Evolutionary conservation across 1,140 invertebrate genomes (phyloP), one percentile per base, ranked within the genome.

Genomic region (Apis cerana): DNA sequence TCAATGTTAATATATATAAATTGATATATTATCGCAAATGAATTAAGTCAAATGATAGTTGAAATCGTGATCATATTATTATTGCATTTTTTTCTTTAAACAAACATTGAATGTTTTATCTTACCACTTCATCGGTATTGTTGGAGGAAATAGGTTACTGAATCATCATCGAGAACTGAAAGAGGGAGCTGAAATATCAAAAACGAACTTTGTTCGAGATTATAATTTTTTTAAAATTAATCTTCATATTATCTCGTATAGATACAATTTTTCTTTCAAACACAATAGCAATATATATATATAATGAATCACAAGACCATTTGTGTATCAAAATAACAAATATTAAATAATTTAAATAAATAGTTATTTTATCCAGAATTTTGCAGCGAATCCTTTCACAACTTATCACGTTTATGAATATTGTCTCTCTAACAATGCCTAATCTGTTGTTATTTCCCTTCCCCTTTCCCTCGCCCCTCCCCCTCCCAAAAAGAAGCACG

Each of bases 181-280:
- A 74, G 71, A 74, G 71, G 71, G 71, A 74, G 71, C 33, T 74
- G 54, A 7, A 27, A 74, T n/a, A 58, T 33, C 56, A 21, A 74
- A 74, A 58, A 43, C 11, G 54, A n/a, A 33, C 52, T 59, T 58
- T 59, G 23, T 9, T 59, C 71, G 15, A 58, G 70, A 72, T 33
- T 21, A 21, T n/a, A 43, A 43, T 7, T 72, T 56, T 58, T 2
- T 15, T 19, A 7, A 13, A 21, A 10, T 19, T 71, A 71, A 71
- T 71, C 69, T 71, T 4, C 19, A n/a, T 54, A 19, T 19, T 27
- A 27, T 11, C 21, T 71, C 27, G n/a, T 54, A 19, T 43, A 43
- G 4, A 43, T 43, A 43, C 19, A 50, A 50, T 27, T 54, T 27
- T 54, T 52, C 19, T 19, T 52, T 52, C 9, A 48, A 48, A 68